Percentiles rank a stretch among this genome's conserved stretches.
Evolutionary conservation across 64 coral and sea anemone species (phyloP).

Genomic region (Montipora foliosa): DNA sequence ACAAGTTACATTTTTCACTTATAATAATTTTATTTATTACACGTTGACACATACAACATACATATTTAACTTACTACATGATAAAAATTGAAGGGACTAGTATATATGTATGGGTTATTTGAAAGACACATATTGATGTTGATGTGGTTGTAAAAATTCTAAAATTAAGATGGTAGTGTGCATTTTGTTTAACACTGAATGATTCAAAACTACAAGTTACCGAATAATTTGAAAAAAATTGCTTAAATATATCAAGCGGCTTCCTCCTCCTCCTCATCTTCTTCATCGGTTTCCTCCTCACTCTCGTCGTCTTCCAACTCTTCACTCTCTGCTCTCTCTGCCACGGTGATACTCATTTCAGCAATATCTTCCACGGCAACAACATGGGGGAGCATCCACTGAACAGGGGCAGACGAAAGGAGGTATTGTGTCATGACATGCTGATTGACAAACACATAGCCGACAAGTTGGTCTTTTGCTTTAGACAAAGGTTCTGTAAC

Average conservation of each 20-base stretch:
- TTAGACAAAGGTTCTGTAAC: slow-evolving; percentile 67
- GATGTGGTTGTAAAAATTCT: no score
- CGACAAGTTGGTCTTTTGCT: slow-evolving; percentile 63
- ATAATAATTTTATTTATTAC: no score
- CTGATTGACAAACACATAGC: slow-evolving; percentile 77
- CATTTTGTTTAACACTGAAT: no score
- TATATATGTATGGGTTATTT: no score
- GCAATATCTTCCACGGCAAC: slow-evolving; percentile 80
- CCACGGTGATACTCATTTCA: slow-evolving; percentile 87
- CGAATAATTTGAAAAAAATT: no score
- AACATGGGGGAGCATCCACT: slow-evolving; percentile 93
- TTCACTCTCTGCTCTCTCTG: slow-evolving; percentile 79
- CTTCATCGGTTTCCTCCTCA: slow-evolving; percentile 44
- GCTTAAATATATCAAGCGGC: neutral
- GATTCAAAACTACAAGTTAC: no score
- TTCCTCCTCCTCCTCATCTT: neutral
- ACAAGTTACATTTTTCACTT: no score
- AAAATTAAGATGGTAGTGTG: no score
- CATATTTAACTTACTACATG: no score
- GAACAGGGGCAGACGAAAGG: slow-evolving; percentile 89
- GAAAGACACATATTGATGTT: no score
- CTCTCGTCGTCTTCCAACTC: slow-evolving; percentile 34
- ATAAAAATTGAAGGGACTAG: no score
- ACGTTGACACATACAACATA: no score
- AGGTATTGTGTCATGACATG: slow-evolving; percentile 90